Evolutionary conservation across 2,888 invertebrate genomes (phyloP).

Genomic region (Aporophyla lueneburgensis): DNA sequence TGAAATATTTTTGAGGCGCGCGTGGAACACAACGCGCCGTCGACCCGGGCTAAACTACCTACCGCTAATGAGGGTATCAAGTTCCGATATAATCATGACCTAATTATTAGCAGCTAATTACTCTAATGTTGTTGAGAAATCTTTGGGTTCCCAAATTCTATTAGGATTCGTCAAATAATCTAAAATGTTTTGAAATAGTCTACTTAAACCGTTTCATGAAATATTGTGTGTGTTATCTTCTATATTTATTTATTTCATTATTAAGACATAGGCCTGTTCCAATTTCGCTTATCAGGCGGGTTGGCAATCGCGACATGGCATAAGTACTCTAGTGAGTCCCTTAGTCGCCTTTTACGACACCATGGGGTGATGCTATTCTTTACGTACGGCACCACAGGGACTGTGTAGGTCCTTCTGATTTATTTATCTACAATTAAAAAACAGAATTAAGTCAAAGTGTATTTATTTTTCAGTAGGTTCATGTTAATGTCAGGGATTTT

Average conservation of each 20-base stretch:
- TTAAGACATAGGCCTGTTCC: too few relatives aligned
- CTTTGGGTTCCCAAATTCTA: not conserved
- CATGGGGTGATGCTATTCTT: too few relatives aligned
- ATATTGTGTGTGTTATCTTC: too few relatives aligned
- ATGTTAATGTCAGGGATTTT: not conserved
- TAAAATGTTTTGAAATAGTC: not conserved
- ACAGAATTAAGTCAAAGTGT: not conserved
- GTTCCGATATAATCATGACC: slow-evolving; percentile 15
- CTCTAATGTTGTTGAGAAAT: not conserved
- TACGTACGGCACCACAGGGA: too few relatives aligned
- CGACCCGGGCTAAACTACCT: not conserved
- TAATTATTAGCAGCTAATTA: slow-evolving; percentile 35
- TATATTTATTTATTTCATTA: too few relatives aligned
- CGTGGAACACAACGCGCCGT: too few relatives aligned
- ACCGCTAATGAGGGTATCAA: slow-evolving; percentile 23
- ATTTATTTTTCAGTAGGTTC: not conserved
- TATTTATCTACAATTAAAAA: not conserved
- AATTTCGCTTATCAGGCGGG: too few relatives aligned
- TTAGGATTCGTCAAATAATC: not conserved
- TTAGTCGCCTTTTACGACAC: too few relatives aligned
- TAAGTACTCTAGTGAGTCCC: too few relatives aligned
- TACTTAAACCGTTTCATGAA: not conserved
- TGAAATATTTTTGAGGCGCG: too few relatives aligned
- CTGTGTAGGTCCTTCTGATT: not conserved
- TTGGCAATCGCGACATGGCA: too few relatives aligned